Base-by-base conservation (phyloP, 2,113 vertebrate species). In the Saccopteryx leptura region DNA sequence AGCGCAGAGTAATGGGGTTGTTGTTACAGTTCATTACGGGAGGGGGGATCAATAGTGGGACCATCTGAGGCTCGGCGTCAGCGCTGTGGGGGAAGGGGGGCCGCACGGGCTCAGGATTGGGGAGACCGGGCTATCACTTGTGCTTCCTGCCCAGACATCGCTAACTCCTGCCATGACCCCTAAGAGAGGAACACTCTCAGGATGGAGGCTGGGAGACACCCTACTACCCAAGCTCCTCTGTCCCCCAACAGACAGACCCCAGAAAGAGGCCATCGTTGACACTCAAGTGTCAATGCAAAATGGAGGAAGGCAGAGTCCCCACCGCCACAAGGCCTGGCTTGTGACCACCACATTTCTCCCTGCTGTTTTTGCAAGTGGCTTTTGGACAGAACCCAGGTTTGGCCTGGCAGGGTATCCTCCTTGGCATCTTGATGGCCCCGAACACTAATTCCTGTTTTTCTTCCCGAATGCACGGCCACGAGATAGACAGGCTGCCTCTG, bases 11-110 rank as follows among this genome's bases (percentile, higher is more conserved):
- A 99, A 99, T 99, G 98, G 99, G 99, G 99, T 99, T 99, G 99
- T 99, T 99, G 99, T 99, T 99, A 98, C 99, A 99, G 99, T 99
- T 99, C 99, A 99, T 99, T 99, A 99, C 98, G 98, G 98, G 98
- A 98, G 99, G 98, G 98, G 96, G 98, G 98, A 99, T 99, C 99
- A 98, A 99, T 99, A 99, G 98, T 63, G 75, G 98, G 97, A 98
- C 98, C 98, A 98, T 98, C 98, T 97, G 96, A 98, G 97, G 98
- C 98, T 98, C 97, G 94, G 97, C 97, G 96, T 98, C 98, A 95
- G 98, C 98, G 98, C 98, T 98, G 98, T 95, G 94, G 97, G 95
- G 94, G 66, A 61, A 95, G 96, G 48, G 95, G 96, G 52, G 5
- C 7, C 0, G 2, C 0, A 9, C 33, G 71, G 13, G 9, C 33